Base-by-base conservation (phyloP, 2,113 vertebrate genomes). In the Microtus montanus region DNA sequence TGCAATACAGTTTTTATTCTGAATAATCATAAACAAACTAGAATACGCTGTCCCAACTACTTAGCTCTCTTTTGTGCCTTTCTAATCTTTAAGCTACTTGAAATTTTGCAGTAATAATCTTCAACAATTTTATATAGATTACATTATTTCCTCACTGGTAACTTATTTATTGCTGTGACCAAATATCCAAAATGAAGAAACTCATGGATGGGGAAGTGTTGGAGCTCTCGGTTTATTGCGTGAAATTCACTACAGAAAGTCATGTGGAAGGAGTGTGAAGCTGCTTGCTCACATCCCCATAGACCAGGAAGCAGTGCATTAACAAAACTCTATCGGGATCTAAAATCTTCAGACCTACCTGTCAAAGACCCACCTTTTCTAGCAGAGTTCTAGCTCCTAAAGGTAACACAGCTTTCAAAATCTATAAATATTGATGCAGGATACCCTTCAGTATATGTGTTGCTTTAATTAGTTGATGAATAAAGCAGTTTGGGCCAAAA, bases 151-250 rank as follows among this genome's bases (percentile, higher is more conserved):
- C 9, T 49, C 28, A 52, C 11, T n/a, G 3, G 12, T n/a, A n/a
- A 71, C 7, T 71, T 71, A 71, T 54, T 15, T n/a, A 54, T 49
- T 87, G 12, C 30, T 71, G 12, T 35, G 13, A 70, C 44, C 44
- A 70, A 68, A 52, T 52, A 86, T 33, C 83, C 13, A 4, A 66
- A 30, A 44, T 47, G 82, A 84, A 41, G 38, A 33, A 68, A 49
- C 17, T 35, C 33, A 49, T 26, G 35, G n/a, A 35, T 49, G 17
- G 10, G 5, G 35, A 66, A 20, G 63, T 13, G 13, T 66, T 12
- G 3, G 2, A 2, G 4, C 1, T 47, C 17, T 28, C 17, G 3
- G 8, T 33, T 85, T 66, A 54, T 44, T 30, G 28, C 2, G 3
- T 49, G 7, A 30, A 66, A 13, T 49, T 68, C 5, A 49, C 44